phyloP scores from a whole-genome alignment of 2,797 vertebrate species.

The Chaetodon trifasciatus region DNA sequence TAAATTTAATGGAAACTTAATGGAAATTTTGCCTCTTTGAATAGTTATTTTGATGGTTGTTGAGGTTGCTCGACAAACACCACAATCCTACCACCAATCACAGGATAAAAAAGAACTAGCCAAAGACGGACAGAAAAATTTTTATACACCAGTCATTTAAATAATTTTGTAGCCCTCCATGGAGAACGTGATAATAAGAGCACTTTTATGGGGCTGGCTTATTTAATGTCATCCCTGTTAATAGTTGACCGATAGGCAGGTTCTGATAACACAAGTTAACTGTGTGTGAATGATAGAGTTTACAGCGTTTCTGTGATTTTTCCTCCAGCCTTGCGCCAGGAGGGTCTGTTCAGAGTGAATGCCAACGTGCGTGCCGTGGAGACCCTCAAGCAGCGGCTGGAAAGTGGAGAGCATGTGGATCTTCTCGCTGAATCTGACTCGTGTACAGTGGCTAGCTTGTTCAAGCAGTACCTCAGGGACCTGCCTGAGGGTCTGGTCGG shows the following conservation, averaged over 20 bases:
- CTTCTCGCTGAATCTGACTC: conserved; percentile 85
- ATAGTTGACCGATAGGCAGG: not conserved
- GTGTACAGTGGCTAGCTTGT: conserved; percentile 90
- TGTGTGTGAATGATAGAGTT: not conserved
- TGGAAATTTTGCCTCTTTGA: not conserved
- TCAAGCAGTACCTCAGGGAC: conserved; percentile 93
- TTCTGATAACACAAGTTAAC: not conserved
- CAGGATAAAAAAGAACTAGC: not conserved
- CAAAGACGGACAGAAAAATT: not conserved
- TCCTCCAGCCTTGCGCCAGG: conserved; percentile 89
- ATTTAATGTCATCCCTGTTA: not conserved
- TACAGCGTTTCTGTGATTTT: conserved; percentile 16
- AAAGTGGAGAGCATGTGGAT: conserved; percentile 86
- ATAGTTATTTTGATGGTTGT: not conserved
- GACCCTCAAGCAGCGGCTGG: conserved; percentile 87
- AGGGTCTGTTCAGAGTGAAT: conserved; percentile 94
- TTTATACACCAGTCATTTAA: no score
- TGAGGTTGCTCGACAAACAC: not conserved
- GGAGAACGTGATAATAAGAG: not conserved
- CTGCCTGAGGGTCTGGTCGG: conserved; percentile 90
- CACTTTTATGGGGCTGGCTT: fast-evolving
- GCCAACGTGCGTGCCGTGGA: conserved; percentile 91
- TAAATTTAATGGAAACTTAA: no score
- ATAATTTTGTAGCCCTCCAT: not conserved
- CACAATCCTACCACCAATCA: not conserved